Conservation (phyloP, 2,797 vertebrate genomes). For the Pachyuromys duprasi region DNA sequence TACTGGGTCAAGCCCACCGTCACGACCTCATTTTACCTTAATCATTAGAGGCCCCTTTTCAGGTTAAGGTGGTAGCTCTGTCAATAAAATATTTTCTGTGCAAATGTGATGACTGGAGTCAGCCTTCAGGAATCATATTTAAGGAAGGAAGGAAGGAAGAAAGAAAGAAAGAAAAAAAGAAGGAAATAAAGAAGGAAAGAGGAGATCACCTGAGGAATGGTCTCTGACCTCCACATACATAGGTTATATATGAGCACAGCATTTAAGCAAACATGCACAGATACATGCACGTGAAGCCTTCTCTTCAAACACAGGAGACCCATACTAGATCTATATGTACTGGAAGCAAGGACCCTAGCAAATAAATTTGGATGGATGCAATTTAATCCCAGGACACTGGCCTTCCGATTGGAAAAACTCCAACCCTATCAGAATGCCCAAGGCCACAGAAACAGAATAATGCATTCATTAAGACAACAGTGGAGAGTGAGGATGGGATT, state of each 20-base stretch:
- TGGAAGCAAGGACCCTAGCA: not conserved
- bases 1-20: not conserved
- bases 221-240: not conserved
- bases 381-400: not conserved
- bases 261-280: not conserved
- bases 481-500: fast-evolving
- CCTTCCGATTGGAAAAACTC: not conserved
- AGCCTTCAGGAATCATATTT: not conserved
- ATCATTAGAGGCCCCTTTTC: not conserved
- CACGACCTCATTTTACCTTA: not conserved
- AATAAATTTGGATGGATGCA: not conserved
- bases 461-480: not conserved
- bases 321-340: not conserved
- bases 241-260: not conserved
- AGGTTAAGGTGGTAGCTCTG: not conserved
- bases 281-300: not conserved
- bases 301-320: not conserved
- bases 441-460: not conserved
- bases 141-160: too few relatives aligned
- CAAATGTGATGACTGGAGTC: not conserved
- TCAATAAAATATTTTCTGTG: not conserved
- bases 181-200: too few relatives aligned
- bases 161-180: not conserved
- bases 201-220: not conserved
- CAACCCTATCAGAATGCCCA: not conserved